Evolutionary conservation across 2,797 vertebrate genomes (phyloP).

Genomic region (Threskiornis aethiopicus): DNA sequence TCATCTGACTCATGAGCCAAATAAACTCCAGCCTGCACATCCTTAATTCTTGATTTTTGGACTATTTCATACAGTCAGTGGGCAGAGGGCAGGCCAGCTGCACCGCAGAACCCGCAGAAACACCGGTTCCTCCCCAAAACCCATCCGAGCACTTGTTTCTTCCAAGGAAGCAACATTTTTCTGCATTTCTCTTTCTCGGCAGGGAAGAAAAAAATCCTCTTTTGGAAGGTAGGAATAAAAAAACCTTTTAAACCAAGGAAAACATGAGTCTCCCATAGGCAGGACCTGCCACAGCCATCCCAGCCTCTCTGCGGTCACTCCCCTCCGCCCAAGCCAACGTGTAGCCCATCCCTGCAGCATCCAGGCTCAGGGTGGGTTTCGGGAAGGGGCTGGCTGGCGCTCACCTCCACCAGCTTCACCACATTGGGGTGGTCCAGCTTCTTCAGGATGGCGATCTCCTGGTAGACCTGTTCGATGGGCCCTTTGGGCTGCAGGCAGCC

Average conservation of each 20-base stretch:
- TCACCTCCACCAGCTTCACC: conserved; percentile 95
- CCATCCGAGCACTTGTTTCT: not conserved
- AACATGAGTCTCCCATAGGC: not conserved
- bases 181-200: not conserved
- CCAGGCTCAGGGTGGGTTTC: not conserved
- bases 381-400: not conserved
- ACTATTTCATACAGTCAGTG: not conserved
- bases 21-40: conserved; percentile 23
- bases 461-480: conserved; percentile 95
- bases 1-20: conserved; percentile 44
- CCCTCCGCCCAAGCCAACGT: accelerated
- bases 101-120: not conserved
- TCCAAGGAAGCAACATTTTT: not conserved
- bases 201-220: not conserved
- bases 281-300: not conserved
- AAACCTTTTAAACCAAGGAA: not conserved
- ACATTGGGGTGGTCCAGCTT: conserved; percentile 97
- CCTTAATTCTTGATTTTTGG: conserved; percentile 15
- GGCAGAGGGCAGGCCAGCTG: not conserved
- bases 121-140: not conserved
- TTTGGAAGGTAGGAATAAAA: not conserved
- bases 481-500: conserved; percentile 86
- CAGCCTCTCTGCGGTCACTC: not conserved
- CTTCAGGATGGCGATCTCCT: conserved; percentile 98
- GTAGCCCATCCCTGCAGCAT: not conserved